Base-by-base conservation (phyloP, 2,888 invertebrate genomes). In the Drosophila dives region DNA sequence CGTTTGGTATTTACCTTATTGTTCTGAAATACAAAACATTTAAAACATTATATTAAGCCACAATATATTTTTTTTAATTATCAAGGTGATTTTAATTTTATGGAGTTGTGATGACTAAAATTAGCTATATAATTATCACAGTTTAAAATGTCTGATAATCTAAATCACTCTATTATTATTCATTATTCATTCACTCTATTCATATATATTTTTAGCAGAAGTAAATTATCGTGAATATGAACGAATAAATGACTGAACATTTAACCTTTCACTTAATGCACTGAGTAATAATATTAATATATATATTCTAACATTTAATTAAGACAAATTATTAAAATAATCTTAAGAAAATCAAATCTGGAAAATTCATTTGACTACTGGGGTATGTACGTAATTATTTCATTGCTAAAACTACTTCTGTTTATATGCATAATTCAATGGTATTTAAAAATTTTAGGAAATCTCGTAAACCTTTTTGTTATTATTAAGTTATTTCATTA, bases 331-430 rank as follows among this genome's bases (percentile, higher is more conserved):
- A 12, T 45, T 12, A 20, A 12, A 12, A 42, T 12, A 3, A 23
- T 8, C 20, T 3, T 15, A 4, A 7, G 7, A 15, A 45, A 45
- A 7, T 29, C 1, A 45, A 23, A 12, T 10, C 0, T 12, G 36
- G 36, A 0, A 8, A 17, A 8, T 8, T 38, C 7, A 8, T 45
- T 7, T 1, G 2, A 3, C 2, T 7, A 0, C 0, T 12, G 20
- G 20, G 3, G 0, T 3, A 20, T 20, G 20, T 12, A n/a, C 3
- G 0, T 12, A 20, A 20, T 20, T 7, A 7, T 3, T 12, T 7
- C 20, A 20, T 4, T 23, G 3, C 20, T 38, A 0, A 10, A 8
- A 17, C 17, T 38, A 8, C 2, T 17, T 4, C 2, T 40, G 17
- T 12, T 15, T 45, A 0, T 20, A 20, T 7, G 15, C 20, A 20